These are phyloP conservation scores for Petrophora chlorosata DNA, from an alignment of 2,888 invertebrate genomes.

Conservation along the genomic window DNA sequence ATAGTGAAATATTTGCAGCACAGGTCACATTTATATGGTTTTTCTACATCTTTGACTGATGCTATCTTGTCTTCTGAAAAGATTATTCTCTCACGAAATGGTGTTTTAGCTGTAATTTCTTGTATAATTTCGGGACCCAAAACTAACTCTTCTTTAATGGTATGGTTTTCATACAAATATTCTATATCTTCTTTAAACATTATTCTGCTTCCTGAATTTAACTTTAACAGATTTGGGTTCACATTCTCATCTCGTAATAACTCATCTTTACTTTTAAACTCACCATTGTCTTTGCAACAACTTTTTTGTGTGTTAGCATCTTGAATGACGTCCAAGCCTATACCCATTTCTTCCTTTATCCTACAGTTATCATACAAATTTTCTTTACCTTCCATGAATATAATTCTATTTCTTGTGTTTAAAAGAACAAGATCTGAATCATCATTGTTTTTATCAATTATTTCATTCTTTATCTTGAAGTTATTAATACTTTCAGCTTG, in stretches of 20 bases:
- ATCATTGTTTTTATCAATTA: neutral
- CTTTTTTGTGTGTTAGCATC: too few species aligned
- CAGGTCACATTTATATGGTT: neutral
- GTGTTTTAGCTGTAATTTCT: neutral
- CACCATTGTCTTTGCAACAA: too few species aligned
- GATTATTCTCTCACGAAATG: neutral
- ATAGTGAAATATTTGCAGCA: neutral
- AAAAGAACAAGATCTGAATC: neutral
- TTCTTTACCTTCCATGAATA: neutral
- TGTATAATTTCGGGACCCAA: slow-evolving; percentile 3
- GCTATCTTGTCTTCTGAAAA: too few species aligned
- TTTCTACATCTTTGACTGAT: neutral
- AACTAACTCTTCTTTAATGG: slow-evolving; percentile 1
- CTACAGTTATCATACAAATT: neutral
- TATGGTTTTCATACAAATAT: neutral
- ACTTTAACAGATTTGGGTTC: neutral
- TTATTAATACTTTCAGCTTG: neutral
- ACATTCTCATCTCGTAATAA: too few species aligned
- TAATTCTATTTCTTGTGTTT: neutral
- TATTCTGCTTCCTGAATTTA: neutral
- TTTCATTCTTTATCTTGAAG: neutral
- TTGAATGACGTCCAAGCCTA: slow-evolving; percentile 1
- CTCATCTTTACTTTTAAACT: too few species aligned
- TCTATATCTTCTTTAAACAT: neutral
- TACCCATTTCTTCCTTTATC: neutral